Evolutionary conservation across 2,113 vertebrate genomes (phyloP), one percentile per base, ranked within the genome.

Genomic region (Dinomys branickii): DNA sequence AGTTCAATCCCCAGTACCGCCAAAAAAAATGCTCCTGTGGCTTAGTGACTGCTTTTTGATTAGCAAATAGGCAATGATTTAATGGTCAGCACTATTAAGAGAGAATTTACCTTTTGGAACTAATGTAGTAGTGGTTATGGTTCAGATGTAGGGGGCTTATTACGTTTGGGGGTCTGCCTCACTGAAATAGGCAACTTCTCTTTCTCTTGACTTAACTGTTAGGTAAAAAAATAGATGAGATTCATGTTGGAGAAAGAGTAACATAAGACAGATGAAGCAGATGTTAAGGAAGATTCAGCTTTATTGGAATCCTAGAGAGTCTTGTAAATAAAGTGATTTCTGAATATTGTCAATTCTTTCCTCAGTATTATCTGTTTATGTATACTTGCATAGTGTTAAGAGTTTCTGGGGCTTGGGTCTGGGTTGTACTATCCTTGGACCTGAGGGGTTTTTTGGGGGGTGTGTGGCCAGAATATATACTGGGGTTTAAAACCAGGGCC

Each of bases 271-370:
- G 63, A 84, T 77, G 52, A 56, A 90, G 59, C 3, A 87, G 56
- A 41, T 73, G 20, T 28, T 52, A 67, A 77, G 41, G 88, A 61
- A 86, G 33, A 81, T 88, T 41, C 33, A 35, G 44, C 90, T 80
- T 94, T 92, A 78, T 71, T 87, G 61, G 63, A 61, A 19, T 96
- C 30, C n/a, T 95, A 71, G 28, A 88, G 28, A 83, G 30, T 92
- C 47, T 86, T 94, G 20, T 77, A 82, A 73, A 50, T 75, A 56
- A 77, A 58, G 38, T 52, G 63, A 86, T 88, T 89, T 94, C 56
- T 89, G 47, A 56, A 82, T 85, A 35, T 69, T 77, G 33, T 86
- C 63, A 41, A 1, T 81, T 93, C 20, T 22, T 95, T 91, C 16
- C 30, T 20, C n/a, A 22, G 41, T 80, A 17, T 6, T 50, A 41